These are phyloP conservation scores for Lepilemur septentrionalis DNA, from an alignment of 2,797 vertebrate species.

Conservation along the genomic window DNA sequence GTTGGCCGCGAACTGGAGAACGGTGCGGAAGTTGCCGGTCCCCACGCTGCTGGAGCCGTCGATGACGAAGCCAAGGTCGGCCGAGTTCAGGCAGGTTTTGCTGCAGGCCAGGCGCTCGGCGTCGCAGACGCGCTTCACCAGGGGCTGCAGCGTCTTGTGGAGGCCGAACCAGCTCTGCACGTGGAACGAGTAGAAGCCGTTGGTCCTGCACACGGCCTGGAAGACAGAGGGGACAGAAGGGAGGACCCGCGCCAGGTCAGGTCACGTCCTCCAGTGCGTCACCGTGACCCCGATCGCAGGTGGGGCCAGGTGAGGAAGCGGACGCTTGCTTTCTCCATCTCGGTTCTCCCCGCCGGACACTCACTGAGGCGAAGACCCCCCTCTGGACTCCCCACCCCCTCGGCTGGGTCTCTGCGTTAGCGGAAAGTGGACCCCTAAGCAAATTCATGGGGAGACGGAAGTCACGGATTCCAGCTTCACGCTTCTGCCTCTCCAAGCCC, in stretches of 20 bases:
- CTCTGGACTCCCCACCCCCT: neutral
- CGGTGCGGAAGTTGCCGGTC: conserved; percentile 95
- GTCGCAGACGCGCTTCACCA: conserved; percentile 95
- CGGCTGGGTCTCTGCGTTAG: neutral
- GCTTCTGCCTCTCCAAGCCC: neutral
- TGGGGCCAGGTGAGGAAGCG: neutral
- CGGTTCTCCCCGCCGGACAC: neutral
- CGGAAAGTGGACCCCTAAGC: neutral
- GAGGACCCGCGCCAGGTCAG: neutral
- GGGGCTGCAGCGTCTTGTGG: conserved; percentile 90
- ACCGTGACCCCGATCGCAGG: accelerated
- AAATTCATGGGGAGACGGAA: neutral
- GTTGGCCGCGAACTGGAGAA: conserved; percentile 98
- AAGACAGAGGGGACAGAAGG: neutral
- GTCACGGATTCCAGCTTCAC: neutral
- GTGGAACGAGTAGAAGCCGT: conserved; percentile 91
- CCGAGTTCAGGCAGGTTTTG: conserved; percentile 97
- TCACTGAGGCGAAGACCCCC: neutral
- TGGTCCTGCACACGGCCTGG: conserved; percentile 96
- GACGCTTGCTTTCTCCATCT: neutral
- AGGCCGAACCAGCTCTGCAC: conserved; percentile 96
- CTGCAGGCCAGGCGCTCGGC: conserved; percentile 93
- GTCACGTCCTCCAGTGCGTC: neutral
- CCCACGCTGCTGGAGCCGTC: conserved; percentile 98
- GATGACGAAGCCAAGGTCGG: conserved; percentile 96